Percentiles rank a stretch among this genome's conserved stretches.
These are phyloP conservation scores for Ptychadena robeensis DNA, from an alignment of 2,797 vertebrate species.

Conservation along the genomic window DNA sequence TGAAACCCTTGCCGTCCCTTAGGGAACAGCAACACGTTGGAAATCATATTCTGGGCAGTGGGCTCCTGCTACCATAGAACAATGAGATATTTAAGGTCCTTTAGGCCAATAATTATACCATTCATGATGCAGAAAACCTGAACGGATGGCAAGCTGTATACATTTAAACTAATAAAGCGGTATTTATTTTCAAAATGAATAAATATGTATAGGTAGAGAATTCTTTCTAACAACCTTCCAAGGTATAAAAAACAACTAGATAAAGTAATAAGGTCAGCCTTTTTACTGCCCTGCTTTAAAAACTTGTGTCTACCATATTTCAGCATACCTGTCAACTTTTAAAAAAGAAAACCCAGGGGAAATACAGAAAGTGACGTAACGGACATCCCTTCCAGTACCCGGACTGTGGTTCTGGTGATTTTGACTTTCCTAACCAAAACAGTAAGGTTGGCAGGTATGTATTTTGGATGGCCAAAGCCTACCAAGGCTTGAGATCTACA, in stretches of 20 bases:
- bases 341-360: too few relatives aligned
- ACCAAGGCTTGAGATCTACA: too few relatives aligned
- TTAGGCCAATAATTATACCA: conserved; percentile 18
- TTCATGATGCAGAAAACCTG: conserved; percentile 1
- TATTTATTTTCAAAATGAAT: neutral
- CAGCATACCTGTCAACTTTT: too few relatives aligned
- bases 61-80: conserved; percentile 14
- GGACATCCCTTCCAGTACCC: too few relatives aligned
- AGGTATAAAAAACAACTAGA: neutral
- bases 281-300: too few relatives aligned
- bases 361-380: too few relatives aligned
- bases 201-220: neutral
- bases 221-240: neutral
- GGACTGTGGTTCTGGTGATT: too few relatives aligned
- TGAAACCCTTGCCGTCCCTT: conserved; percentile 18
- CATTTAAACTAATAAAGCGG: neutral
- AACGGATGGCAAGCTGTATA: conserved; percentile 6
- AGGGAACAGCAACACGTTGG: conserved; percentile 43
- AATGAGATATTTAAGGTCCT: conserved; percentile 29
- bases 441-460: too few relatives aligned
- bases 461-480: too few relatives aligned
- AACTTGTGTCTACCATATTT: too few relatives aligned
- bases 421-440: too few relatives aligned
- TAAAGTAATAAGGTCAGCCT: too few relatives aligned
- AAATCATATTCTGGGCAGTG: conserved; percentile 34